Evolutionary conservation across 2,113 vertebrate species (phyloP), one percentile per base, ranked within the genome.

Genomic region (Cettia cetti): DNA sequence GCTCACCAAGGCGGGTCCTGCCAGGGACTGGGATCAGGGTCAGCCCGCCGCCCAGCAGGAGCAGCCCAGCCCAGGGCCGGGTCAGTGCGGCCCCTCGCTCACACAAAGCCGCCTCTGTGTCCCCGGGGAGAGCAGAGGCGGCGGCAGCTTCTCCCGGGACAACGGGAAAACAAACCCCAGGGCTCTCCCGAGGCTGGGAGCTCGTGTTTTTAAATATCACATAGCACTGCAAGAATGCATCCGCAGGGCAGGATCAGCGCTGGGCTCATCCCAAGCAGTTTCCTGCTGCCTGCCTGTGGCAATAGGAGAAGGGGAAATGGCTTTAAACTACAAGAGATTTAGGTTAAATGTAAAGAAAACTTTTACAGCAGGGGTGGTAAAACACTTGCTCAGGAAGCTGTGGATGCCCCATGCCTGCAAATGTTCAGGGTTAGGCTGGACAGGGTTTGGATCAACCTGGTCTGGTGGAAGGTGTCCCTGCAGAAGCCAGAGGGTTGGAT

Each of bases 61-160:
- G 42, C 60, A 50, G 77, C 56, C 77, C 77, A 72, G 40, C 44
- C 61, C 19, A 1, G 6, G 13, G 68, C 72, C 9, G 75, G 91
- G 78, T 30, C 18, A 1, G 28, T 4, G 15, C 2, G 0, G 82
- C 44, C 71, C 50, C 68, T 60, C 1, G 10, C 26, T 66, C 26
- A 0, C 59, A 94, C 90, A 95, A 95, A 94, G 90, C 64, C 13
- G 0, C 39, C 47, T 92, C 94, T 96, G 95, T 97, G 92, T 90
- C 83, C 82, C 76, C 1, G 0, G 49, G 66, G 61, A 94, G 44
- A 47, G 83, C 14, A 6, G 57, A 76, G 89, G 70, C 28, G 1
- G 93, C 17, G 0, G 28, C 31, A 0, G 53, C 89, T 92, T 88
- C 91, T 82, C 86, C 82, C 57, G 0, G 86, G 91, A 89, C 80